Evolutionary conservation across 1,140 invertebrate genomes (phyloP).

Genomic region (Paraescarpia echinospica): DNA sequence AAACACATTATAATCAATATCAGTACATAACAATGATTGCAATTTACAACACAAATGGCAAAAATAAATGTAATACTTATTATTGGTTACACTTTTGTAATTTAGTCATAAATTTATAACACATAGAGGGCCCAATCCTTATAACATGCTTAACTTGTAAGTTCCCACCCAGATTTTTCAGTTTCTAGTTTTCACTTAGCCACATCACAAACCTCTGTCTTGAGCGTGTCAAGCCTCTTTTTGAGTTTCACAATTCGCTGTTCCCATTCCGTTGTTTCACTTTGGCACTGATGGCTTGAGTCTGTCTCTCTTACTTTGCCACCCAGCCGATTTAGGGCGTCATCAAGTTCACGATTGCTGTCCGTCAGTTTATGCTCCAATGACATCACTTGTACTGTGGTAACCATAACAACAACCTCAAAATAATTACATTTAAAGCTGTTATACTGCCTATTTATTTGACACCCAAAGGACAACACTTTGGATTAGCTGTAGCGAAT

Average conservation of each 20-base stretch:
- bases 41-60: too few relatives aligned
- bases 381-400: conserved; percentile 34
- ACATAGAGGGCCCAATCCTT: too few relatives aligned
- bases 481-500: too few relatives aligned
- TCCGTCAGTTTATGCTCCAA: conserved; percentile 35
- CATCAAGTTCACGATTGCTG: conserved; percentile 31
- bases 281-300: conserved; percentile 23
- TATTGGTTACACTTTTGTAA: background rate
- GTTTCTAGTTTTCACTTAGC: background rate
- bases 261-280: conserved; percentile 32
- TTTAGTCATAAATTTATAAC: background rate
- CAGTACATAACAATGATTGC: too few relatives aligned
- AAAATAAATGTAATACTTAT: too few relatives aligned
- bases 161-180: too few relatives aligned
- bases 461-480: background rate
- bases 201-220: conserved; percentile 35
- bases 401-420: background rate
- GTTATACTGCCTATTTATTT: background rate
- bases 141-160: too few relatives aligned
- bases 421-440: background rate
- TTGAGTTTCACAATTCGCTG: conserved; percentile 33
- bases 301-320: conserved; percentile 30
- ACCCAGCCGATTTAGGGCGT: conserved; percentile 31
- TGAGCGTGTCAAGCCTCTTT: conserved; percentile 37
- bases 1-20: too few relatives aligned